These are phyloP conservation scores for Aphodius sticticus DNA, from an alignment of 2,888 invertebrate species.

Conservation along the genomic window DNA sequence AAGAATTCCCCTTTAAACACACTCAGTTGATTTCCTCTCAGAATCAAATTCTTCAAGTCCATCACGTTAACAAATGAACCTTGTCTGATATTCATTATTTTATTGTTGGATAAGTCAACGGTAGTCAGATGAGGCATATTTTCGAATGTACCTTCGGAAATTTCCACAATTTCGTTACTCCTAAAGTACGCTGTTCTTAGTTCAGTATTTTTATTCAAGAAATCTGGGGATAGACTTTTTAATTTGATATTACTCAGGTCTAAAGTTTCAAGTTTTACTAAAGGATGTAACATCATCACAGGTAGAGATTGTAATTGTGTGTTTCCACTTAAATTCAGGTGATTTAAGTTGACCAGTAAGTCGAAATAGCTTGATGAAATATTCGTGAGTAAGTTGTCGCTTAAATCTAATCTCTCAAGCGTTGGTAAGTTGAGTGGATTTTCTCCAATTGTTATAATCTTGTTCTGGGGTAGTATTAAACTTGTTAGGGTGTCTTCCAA, in stretches of 20 bases:
- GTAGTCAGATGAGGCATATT: constrained; percentile 77
- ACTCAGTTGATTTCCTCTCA: constrained; percentile 80
- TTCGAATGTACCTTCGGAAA: constrained; percentile 79
- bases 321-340: constrained; percentile 81
- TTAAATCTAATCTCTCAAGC: constrained; percentile 76
- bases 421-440: constrained; percentile 70
- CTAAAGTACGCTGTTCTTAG: constrained; percentile 74
- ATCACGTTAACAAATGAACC: constrained; percentile 81
- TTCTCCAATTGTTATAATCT: constrained; percentile 72
- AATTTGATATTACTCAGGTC: constrained; percentile 80
- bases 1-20: constrained; percentile 87
- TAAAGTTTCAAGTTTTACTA: constrained; percentile 72
- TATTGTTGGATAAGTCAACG: constrained; percentile 82
- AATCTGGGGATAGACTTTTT: constrained; percentile 75
- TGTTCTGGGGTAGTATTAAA: constrained; percentile 78
- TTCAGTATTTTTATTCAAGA: constrained; percentile 72
- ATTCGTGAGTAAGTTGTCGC: constrained; percentile 80
- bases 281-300: constrained; percentile 73
- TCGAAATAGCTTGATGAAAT: constrained; percentile 74
- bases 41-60: constrained; percentile 74
- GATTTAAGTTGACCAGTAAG: constrained; percentile 71
- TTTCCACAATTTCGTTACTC: constrained; percentile 78
- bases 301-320: constrained; percentile 71
- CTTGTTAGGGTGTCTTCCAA: constrained; percentile 76
- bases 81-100: constrained; percentile 76